Percentiles rank a stretch among this genome's conserved stretches.
Evolutionary conservation across 2,888 invertebrate genomes (phyloP).

Genomic region (Penaeus monodon): DNA sequence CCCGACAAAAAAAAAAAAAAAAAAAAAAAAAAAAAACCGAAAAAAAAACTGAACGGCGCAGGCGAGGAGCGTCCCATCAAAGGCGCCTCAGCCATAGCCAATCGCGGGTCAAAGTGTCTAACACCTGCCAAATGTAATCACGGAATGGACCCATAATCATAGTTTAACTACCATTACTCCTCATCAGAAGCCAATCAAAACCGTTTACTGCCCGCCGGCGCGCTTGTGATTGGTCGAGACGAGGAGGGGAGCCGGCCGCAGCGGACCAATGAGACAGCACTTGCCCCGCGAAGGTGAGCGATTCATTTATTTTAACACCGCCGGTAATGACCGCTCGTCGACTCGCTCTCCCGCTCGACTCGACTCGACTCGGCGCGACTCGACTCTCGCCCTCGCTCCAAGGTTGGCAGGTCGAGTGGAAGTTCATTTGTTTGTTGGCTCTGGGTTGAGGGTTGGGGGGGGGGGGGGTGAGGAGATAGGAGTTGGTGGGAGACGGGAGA

Average conservation of each 20-base stretch:
- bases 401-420: too few relatives aligned
- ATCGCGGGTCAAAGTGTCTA: conserved; percentile 18
- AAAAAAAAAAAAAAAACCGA: not conserved
- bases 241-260: not conserved
- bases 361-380: too few relatives aligned
- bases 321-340: conserved; percentile 19
- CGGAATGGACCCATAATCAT: conserved; percentile 47
- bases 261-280: conserved; percentile 33
- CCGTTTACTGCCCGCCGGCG: conserved; percentile 14
- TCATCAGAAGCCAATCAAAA: conserved; percentile 47
- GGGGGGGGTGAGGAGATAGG: not conserved
- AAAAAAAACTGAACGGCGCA: not conserved
- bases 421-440: too few relatives aligned
- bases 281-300: conserved; percentile 30
- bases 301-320: conserved; percentile 41
- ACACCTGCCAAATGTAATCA: conserved; percentile 52
- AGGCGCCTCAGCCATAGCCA: not conserved
- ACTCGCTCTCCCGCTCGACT: not conserved
- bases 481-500: not conserved
- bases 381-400: too few relatives aligned
- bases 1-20: too few relatives aligned
- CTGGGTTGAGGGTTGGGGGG: too few relatives aligned
- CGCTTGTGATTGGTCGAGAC: conserved; percentile 30
- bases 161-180: conserved; percentile 36
- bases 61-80: not conserved